phyloP scores from a whole-genome alignment of 2,888 invertebrate genomes.

The Lepidonotus clava region DNA sequence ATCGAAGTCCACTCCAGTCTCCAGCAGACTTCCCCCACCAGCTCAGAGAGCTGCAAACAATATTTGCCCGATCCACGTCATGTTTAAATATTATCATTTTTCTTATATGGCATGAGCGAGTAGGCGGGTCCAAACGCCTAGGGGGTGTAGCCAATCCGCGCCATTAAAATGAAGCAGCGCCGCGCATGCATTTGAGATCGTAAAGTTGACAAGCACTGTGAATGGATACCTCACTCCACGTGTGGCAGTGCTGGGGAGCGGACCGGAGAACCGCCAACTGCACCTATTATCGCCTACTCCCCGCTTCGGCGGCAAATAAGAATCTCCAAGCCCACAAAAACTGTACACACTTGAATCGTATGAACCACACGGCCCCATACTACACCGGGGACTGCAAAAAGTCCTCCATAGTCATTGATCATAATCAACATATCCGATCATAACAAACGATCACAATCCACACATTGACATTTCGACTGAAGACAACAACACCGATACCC shows the following conservation, averaged over 20 bases:
- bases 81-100: conserved; percentile 30
- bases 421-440: conserved; percentile 35
- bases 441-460: conserved; percentile 24
- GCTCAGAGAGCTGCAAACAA: neutral
- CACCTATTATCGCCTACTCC: conserved; percentile 22
- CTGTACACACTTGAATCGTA: neutral
- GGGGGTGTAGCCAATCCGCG: conserved; percentile 38
- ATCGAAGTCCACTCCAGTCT: neutral
- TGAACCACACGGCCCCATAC: neutral
- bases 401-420: neutral
- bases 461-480: neutral
- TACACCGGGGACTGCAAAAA: neutral
- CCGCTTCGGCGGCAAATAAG: neutral
- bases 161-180: conserved; percentile 31
- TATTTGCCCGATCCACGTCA: conserved; percentile 26
- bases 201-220: neutral
- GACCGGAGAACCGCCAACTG: neutral
- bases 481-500: neutral
- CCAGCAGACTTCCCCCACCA: neutral
- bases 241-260: neutral
- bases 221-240: conserved; percentile 33
- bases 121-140: conserved; percentile 21
- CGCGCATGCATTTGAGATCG: conserved; percentile 34
- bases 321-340: neutral
- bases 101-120: conserved; percentile 7